phyloP scores from a whole-genome alignment of 2,888 invertebrate species.

The Watsonalla binaria region DNA sequence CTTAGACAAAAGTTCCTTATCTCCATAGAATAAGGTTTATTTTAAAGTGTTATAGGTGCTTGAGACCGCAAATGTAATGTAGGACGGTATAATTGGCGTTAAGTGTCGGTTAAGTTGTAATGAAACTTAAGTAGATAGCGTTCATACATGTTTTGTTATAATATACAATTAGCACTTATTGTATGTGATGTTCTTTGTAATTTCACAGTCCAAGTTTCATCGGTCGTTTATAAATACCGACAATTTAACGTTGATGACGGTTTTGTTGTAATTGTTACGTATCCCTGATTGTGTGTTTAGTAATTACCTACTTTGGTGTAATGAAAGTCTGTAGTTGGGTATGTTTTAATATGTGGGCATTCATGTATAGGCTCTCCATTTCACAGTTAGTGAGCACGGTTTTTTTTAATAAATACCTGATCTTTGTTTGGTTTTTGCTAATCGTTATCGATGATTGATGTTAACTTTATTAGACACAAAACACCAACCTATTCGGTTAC shows the following conservation, averaged over 20 bases:
- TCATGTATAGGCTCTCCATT: background rate
- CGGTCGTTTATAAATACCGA: conserved; percentile 28
- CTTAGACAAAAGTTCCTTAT: conserved; percentile 15
- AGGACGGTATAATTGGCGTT: conserved; percentile 60
- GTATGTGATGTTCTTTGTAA: conserved; percentile 43
- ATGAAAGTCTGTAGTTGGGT: conserved; percentile 5
- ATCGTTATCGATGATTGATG: too few relatives aligned
- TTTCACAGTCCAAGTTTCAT: conserved; percentile 48
- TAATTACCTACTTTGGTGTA: conserved; percentile 8
- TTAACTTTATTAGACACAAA: too few relatives aligned
- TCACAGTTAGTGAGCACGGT: background rate
- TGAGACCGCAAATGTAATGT: conserved; percentile 18
- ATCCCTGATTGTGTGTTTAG: conserved; percentile 15
- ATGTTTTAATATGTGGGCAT: background rate
- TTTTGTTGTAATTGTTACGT: conserved; percentile 43
- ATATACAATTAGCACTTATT: conserved; percentile 63
- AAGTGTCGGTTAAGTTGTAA: conserved; percentile 73
- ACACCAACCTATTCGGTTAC: too few relatives aligned
- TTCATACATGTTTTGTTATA: conserved; percentile 52
- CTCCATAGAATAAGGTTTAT: conserved; percentile 17
- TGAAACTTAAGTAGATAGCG: conserved; percentile 67
- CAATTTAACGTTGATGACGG: conserved; percentile 41
- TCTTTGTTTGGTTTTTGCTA: too few relatives aligned
- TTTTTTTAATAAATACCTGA: background rate
- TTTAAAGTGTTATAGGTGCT: conserved; percentile 8